These are phyloP conservation scores for Alviniconcha marisindica DNA, from an alignment of 1,140 invertebrate genomes.

Conservation along the genomic window DNA sequence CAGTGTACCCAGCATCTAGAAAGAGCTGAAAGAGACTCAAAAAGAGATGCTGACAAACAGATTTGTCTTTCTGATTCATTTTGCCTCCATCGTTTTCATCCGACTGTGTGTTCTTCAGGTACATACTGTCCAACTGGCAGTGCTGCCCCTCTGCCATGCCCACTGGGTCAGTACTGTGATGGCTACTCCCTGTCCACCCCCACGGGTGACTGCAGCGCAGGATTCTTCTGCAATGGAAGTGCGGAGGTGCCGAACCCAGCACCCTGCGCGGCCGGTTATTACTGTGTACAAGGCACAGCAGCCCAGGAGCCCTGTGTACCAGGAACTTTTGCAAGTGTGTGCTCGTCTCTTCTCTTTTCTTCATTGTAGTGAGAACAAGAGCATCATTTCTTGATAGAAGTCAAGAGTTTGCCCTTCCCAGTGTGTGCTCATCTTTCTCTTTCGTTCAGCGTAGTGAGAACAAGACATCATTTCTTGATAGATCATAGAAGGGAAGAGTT, in stretches of 20 bases:
- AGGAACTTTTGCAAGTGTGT: conserved; percentile 68
- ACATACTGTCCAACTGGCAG: conserved; percentile 68
- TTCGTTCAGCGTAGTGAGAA: no score
- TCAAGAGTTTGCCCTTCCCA: no score
- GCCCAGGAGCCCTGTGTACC: conserved; percentile 63
- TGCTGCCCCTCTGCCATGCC: conserved; percentile 60
- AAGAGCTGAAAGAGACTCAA: no score
- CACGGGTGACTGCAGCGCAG: conserved; percentile 67
- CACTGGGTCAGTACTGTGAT: conserved; percentile 70
- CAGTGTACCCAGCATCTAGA: background rate
- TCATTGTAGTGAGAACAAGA: no score
- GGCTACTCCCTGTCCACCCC: conserved; percentile 57
- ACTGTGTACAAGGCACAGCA: conserved; percentile 68
- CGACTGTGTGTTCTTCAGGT: conserved; percentile 54
- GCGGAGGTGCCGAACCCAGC: conserved; percentile 58
- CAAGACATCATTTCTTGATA: no score
- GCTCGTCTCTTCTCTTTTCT: no score
- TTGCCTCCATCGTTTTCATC: no score
- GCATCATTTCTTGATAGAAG: no score
- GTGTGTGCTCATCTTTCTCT: no score
- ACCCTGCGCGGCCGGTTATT: conserved; percentile 64
- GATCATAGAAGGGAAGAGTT: no score
- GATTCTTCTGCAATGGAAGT: conserved; percentile 72
- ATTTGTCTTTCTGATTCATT: no score
- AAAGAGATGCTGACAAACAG: no score